Percentiles rank a stretch among this genome's conserved stretches.
These are phyloP conservation scores for Heteromormyrus szaboi DNA, from an alignment of 2,797 vertebrate species.

Conservation along the genomic window DNA sequence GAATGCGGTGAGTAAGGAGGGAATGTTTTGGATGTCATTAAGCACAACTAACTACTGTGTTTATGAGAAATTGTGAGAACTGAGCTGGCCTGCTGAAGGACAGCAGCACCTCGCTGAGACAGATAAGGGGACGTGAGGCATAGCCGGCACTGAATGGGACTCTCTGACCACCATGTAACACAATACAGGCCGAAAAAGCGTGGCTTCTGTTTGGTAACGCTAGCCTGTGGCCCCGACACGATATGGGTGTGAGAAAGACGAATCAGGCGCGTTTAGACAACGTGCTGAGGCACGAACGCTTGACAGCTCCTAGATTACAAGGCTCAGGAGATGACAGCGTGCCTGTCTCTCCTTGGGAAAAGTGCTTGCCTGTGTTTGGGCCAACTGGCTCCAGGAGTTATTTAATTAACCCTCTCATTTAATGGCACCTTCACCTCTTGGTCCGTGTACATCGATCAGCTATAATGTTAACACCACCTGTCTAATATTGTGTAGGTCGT, in stretches of 20 bases:
- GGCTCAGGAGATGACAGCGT: background rate
- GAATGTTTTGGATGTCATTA: background rate
- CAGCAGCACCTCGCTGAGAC: background rate
- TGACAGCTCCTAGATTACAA: conserved; percentile 4
- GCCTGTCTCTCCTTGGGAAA: background rate
- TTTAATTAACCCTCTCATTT: background rate
- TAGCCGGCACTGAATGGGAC: background rate
- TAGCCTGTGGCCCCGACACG: background rate
- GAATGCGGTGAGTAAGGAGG: background rate
- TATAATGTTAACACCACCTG: background rate
- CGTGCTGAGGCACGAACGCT: background rate
- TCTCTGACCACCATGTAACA: background rate
- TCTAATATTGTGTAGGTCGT: background rate
- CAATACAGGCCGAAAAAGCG: background rate
- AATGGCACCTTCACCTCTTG: background rate
- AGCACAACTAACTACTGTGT: background rate
- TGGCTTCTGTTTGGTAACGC: background rate
- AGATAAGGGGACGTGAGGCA: background rate
- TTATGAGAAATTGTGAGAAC: background rate
- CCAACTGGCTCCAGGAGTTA: background rate
- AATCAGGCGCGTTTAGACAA: background rate
- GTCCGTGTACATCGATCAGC: background rate
- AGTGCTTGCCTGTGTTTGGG: background rate
- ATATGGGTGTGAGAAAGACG: background rate
- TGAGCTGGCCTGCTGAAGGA: background rate